These are phyloP conservation scores for Cyanocitta stelleri DNA, from an alignment of 2,113 vertebrate genomes.

Conservation along the genomic window DNA sequence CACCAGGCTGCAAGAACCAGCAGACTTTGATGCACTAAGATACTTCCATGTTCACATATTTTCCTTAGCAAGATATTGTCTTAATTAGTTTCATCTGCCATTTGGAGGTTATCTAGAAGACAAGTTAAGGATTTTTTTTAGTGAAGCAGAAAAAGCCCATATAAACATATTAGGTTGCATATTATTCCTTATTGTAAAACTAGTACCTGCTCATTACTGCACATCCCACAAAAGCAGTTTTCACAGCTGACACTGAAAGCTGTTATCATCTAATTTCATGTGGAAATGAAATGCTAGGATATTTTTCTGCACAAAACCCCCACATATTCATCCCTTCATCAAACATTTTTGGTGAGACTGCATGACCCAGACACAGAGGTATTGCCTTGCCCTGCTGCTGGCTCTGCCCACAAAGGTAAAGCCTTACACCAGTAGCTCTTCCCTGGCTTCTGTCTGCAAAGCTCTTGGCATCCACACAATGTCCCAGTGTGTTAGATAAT, in stretches of 20 bases:
- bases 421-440: not conserved
- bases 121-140: not conserved
- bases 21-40: not conserved
- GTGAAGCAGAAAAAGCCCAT: conserved; percentile 11
- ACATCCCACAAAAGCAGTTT: not conserved
- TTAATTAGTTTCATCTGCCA: conserved; percentile 36
- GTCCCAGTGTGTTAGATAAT: fast-evolving
- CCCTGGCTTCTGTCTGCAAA: not conserved
- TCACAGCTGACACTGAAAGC: conserved; percentile 20
- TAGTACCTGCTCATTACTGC: not conserved
- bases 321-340: not conserved
- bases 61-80: conserved; percentile 23
- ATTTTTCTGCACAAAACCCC: conserved; percentile 24
- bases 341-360: not conserved
- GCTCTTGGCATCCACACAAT: not conserved
- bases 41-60: conserved; percentile 8
- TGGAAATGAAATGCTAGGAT: conserved; percentile 54
- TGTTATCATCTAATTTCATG: conserved; percentile 41
- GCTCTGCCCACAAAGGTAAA: not conserved
- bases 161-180: not conserved
- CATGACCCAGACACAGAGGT: not conserved
- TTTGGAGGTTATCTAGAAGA: conserved; percentile 17
- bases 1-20: conserved; percentile 21
- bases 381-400: not conserved
- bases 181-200: not conserved